Conservation (phyloP, 2,888 invertebrate species). For the Drosophila leonis region DNA sequence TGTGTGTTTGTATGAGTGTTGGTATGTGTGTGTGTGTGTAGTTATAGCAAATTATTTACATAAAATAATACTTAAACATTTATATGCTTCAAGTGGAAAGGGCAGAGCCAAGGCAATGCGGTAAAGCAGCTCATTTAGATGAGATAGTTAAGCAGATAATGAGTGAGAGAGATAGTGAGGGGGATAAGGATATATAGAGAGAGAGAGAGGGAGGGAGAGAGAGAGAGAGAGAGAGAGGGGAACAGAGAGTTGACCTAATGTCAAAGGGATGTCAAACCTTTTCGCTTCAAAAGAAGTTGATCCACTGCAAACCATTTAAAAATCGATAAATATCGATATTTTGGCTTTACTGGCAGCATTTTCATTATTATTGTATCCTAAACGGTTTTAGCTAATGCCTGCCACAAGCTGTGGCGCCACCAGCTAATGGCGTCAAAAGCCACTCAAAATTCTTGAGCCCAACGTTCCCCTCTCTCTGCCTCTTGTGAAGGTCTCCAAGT, state of each 20-base stretch:
- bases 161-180: background rate
- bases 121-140: background rate
- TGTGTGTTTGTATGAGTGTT: background rate
- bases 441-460: conserved; percentile 43
- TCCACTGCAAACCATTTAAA: no score
- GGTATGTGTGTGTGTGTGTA: conserved; percentile 7
- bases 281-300: no score
- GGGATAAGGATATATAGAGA: background rate
- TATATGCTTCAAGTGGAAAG: conserved; percentile 23
- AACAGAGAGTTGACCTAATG: background rate
- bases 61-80: conserved; percentile 61
- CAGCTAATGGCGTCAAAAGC: conserved; percentile 31
- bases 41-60: conserved; percentile 50
- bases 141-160: background rate
- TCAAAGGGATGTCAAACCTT: background rate
- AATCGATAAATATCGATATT: conserved; percentile 12
- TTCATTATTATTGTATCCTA: background rate
- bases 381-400: conserved; percentile 7
- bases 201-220: background rate
- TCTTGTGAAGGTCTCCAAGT: conserved; percentile 6
- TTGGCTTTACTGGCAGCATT: background rate
- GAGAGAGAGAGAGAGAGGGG: background rate
- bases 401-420: conserved; percentile 40
- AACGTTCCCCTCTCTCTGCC: background rate
- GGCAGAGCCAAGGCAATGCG: background rate